These are phyloP conservation scores for Malthinus flaveolus DNA, from an alignment of 2,888 invertebrate species.

Conservation along the genomic window DNA sequence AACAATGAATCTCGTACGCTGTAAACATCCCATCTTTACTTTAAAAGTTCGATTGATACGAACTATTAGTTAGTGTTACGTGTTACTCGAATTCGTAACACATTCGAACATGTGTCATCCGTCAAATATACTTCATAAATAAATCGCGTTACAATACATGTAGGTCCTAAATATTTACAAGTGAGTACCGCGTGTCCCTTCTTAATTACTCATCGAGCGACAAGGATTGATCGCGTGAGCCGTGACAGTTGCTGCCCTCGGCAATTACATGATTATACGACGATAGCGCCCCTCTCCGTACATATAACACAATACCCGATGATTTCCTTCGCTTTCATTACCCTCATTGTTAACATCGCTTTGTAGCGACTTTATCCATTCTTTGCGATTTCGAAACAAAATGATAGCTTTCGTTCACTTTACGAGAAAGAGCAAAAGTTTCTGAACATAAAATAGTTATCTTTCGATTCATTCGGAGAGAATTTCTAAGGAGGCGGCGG, in stretches of 20 bases:
- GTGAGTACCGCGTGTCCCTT: slow-evolving; percentile 38
- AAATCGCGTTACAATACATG: slow-evolving; percentile 35
- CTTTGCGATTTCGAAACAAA: slow-evolving; percentile 48
- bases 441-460: slow-evolving; percentile 39
- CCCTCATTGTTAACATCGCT: slow-evolving; percentile 51
- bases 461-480: slow-evolving; percentile 33
- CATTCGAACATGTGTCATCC: slow-evolving; percentile 37
- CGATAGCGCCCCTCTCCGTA: slow-evolving; percentile 34
- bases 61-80: slow-evolving; percentile 44
- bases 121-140: slow-evolving; percentile 41
- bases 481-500: slow-evolving; percentile 41
- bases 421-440: slow-evolving; percentile 39
- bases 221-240: slow-evolving; percentile 54
- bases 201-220: slow-evolving; percentile 48
- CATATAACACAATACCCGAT: slow-evolving; percentile 48
- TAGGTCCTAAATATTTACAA: slow-evolving; percentile 43
- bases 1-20: too few relatives aligned
- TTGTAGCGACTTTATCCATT: slow-evolving; percentile 46
- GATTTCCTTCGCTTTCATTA: slow-evolving; percentile 55
- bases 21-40: slow-evolving; percentile 8
- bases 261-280: slow-evolving; percentile 52
- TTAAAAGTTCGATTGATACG: slow-evolving; percentile 50
- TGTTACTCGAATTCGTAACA: slow-evolving; percentile 36
- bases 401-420: slow-evolving; percentile 46
- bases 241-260: slow-evolving; percentile 43